Evolutionary conservation across 2,888 invertebrate species (phyloP), one percentile per base, ranked within the genome.

Genomic region (Dryobotodes eremita): DNA sequence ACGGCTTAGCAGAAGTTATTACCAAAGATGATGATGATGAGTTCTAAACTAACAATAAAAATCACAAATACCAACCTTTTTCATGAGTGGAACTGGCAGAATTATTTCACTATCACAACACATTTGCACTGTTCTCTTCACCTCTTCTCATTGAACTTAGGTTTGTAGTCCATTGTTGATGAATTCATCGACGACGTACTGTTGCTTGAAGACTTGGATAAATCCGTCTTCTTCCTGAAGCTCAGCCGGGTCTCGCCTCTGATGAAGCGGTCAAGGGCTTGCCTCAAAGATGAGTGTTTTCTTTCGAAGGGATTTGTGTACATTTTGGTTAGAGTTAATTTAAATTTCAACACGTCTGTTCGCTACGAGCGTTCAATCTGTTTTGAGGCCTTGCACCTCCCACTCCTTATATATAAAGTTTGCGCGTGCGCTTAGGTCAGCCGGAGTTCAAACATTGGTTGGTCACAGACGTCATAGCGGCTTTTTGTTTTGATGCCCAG

Each of bases 241-340:
- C 94, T 95, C 4, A 95, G 89, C 69, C 94, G 92, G 20, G 95
- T 92, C 69, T 97, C 97, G n/a, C 97, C 97, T 72, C 86, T 90
- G 86, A 98, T 95, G 82, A 98, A 95, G 80, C 97, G 97, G 92
- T 98, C 98, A 89, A 98, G 94, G 90, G 97, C 97, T 91, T 98
- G 98, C 89, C 98, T 97, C 92, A 98, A 96, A 77, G 97, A 97
- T 26, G 98, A 98, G 92, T 98, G 98, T 89, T 98, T 98, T 87
- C 98, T 97, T 87, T 98, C 98, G 92, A 98, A 98, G 75, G 98
- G 98, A 92, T 98, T 98, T 81, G 98, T 98, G 90, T 97, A 98
- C 98, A 98, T 98, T 88, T 94, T 96, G 79, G 57, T 73, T 75
- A 42, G 46, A 73, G 70, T 82, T 68, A 46, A 59, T 53, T 48